Percentiles rank a stretch among this genome's conserved stretches.
Evolutionary conservation across 2,888 invertebrate genomes (phyloP).

Genomic region (Lucinisca nassula): DNA sequence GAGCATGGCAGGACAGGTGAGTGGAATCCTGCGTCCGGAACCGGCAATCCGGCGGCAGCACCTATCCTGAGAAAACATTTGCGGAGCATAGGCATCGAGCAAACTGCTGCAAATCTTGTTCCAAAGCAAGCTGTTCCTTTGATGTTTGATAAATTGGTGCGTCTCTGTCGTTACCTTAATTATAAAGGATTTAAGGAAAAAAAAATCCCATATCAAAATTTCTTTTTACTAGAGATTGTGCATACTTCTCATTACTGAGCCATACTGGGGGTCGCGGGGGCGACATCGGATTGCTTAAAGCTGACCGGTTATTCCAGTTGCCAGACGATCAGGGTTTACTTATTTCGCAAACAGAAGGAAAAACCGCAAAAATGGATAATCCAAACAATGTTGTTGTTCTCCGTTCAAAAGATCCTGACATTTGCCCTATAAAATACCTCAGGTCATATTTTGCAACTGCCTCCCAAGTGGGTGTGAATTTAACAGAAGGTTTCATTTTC

Average conservation of each 20-base stretch:
- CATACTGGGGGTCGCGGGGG: not conserved
- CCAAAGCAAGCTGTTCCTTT: not conserved
- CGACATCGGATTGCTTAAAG: not conserved
- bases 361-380: not conserved
- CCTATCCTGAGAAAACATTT: not conserved
- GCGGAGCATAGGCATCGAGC: not conserved
- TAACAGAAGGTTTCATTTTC: not conserved
- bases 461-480: not conserved
- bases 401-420: not conserved
- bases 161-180: not conserved
- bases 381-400: not conserved
- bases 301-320: not conserved
- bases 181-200: not conserved
- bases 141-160: not conserved
- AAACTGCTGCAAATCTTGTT: not conserved
- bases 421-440: not conserved
- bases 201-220: not conserved
- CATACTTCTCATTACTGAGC: not conserved
- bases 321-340: not conserved
- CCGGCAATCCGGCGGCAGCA: not conserved
- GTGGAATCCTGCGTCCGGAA: not conserved
- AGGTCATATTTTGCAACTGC: not conserved
- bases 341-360: not conserved
- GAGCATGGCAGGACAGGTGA: not conserved
- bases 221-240: not conserved